Percentiles rank a stretch among this genome's conserved stretches.
Conservation (phyloP, 2,113 vertebrate genomes). For the Tachycineta bicolor region DNA sequence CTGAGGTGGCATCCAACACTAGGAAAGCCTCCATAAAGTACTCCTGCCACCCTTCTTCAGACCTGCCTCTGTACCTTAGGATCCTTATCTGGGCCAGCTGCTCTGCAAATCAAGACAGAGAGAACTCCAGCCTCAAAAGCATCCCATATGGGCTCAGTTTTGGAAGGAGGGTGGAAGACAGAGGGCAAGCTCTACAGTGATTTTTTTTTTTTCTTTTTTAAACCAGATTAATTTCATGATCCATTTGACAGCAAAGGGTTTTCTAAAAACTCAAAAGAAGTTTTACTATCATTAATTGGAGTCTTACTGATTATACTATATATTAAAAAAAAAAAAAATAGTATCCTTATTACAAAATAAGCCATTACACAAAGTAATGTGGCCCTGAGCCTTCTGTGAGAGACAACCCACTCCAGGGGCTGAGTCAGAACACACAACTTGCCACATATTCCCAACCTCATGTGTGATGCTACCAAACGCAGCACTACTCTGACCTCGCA, state of each 20-base stretch:
- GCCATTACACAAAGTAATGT: not conserved
- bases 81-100: not conserved
- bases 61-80: not conserved
- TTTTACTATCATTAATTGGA: not conserved
- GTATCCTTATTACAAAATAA: not conserved
- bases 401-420: not conserved
- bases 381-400: not conserved
- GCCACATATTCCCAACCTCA: not conserved
- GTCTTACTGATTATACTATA: not conserved
- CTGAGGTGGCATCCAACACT: fast-evolving
- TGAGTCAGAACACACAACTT: not conserved
- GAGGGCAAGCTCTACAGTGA: not conserved
- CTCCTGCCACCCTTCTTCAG: not conserved
- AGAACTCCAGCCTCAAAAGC: not conserved
- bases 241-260: not conserved
- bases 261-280: not conserved
- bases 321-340: not conserved
- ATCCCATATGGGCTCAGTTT: not conserved
- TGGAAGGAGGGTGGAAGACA: not conserved
- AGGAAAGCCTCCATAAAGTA: not conserved
- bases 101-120: not conserved
- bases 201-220: not conserved
- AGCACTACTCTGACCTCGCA: not conserved
- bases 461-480: not conserved
- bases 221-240: not conserved